A percentile compares a stretch with the other conserved stretches of the same genome.
Conservation (phyloP, 2,797 vertebrate species). For the Phoxinus dragarum region DNA sequence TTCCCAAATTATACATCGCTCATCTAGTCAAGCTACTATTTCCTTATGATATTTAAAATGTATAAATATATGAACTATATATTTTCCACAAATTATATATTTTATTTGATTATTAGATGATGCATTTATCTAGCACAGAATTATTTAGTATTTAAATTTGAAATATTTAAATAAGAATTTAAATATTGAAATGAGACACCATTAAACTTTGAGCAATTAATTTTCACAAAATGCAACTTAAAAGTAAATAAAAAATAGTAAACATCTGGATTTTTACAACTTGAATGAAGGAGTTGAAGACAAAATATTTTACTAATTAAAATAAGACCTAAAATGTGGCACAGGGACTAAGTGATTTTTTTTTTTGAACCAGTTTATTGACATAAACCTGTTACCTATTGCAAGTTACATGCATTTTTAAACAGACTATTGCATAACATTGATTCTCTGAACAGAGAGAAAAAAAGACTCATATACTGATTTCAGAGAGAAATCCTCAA, state of each 20-base stretch:
- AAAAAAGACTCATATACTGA: constrained; percentile 31
- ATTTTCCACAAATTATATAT: background rate
- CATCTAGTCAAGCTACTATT: background rate
- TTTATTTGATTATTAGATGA: background rate
- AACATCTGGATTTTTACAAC: background rate
- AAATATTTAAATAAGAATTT: no score
- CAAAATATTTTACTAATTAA: background rate
- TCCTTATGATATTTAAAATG: background rate
- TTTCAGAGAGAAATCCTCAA: constrained; percentile 28
- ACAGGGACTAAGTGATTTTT: background rate
- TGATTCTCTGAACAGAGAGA: background rate
- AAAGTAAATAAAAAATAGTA: background rate
- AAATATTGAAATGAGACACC: background rate
- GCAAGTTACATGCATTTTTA: background rate
- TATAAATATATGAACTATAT: no score
- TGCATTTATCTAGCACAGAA: background rate
- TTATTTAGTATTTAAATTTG: no score
- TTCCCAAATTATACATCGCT: background rate
- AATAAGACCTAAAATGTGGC: background rate
- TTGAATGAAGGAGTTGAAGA: background rate
- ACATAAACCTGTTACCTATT: background rate
- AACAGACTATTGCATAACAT: constrained; percentile 8
- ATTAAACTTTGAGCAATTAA: background rate
- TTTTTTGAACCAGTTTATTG: background rate
- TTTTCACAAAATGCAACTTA: background rate